Percentiles rank a stretch among this genome's conserved stretches.
phyloP scores from a whole-genome alignment of 2,113 vertebrate species.

The Lophotis ruficrista region DNA sequence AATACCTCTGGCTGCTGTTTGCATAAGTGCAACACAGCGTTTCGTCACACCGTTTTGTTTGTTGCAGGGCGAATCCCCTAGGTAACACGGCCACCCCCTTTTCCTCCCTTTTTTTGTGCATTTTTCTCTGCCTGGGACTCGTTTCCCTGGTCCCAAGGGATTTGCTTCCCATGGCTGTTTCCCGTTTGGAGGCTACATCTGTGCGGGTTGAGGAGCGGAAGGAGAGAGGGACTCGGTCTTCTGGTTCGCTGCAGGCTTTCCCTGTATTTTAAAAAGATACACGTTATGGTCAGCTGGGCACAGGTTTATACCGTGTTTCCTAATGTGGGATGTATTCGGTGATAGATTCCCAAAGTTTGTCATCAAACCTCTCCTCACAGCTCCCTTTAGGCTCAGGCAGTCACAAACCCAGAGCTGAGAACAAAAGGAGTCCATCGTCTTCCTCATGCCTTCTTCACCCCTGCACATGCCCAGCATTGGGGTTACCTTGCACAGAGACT shows the following conservation, averaged over 20 bases:
- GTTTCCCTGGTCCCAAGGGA: neutral
- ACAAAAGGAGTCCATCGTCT: neutral
- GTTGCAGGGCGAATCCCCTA: neutral
- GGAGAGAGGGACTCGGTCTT: neutral
- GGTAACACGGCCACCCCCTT: constrained; percentile 13
- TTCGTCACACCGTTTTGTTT: constrained; percentile 39
- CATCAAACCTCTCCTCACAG: neutral
- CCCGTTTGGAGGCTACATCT: neutral
- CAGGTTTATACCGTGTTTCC: neutral
- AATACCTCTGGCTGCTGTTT: constrained; percentile 18
- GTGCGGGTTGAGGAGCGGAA: neutral
- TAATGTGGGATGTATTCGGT: neutral
- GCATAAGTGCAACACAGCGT: neutral
- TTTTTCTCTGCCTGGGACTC: neutral
- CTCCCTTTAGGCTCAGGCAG: neutral
- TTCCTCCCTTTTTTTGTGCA: neutral
- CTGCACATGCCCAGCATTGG: rapidly evolving
- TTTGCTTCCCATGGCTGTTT: neutral
- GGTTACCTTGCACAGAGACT: neutral
- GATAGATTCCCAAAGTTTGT: neutral
- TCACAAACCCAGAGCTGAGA: neutral
- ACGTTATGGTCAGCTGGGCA: neutral
- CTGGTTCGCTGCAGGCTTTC: neutral
- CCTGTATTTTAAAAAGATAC: neutral
- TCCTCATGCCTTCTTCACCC: neutral